phyloP scores from a whole-genome alignment of 1,140 invertebrate genomes.

The Dermatophagoides farinae region DNA sequence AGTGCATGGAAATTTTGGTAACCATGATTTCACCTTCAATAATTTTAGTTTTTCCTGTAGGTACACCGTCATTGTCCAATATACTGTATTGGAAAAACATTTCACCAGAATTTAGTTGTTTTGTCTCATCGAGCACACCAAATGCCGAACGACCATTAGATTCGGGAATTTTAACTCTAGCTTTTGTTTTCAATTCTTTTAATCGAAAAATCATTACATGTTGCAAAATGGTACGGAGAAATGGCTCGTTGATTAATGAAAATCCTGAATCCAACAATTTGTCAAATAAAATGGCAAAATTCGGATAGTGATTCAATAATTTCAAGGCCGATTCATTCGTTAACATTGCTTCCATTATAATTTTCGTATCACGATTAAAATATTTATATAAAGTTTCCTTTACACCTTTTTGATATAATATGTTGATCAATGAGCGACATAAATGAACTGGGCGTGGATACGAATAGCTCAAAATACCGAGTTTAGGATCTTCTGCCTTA shows the following conservation, averaged over 20 bases:
- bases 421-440: slow-evolving; percentile 18
- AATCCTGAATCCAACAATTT: slow-evolving; percentile 12
- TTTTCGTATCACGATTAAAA: slow-evolving; percentile 9
- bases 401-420: slow-evolving; percentile 19
- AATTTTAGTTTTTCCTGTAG: not conserved
- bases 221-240: slow-evolving; percentile 14
- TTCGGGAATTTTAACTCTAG: slow-evolving; percentile 13
- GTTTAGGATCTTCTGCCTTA: not conserved
- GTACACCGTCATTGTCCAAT: not conserved
- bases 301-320: slow-evolving; percentile 6
- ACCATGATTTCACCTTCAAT: slow-evolving; percentile 21
- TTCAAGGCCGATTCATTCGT: slow-evolving; percentile 12
- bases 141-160: slow-evolving; percentile 17
- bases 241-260: slow-evolving; percentile 15
- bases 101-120: slow-evolving; percentile 17
- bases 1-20: slow-evolving; percentile 20
- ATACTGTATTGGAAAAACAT: slow-evolving; percentile 19
- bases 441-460: slow-evolving; percentile 11
- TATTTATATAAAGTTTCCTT: slow-evolving; percentile 11
- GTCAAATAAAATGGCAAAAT: not conserved
- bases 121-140: slow-evolving; percentile 18
- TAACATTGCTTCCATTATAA: slow-evolving; percentile 14
- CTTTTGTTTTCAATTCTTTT: slow-evolving; percentile 16
- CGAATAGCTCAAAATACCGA: slow-evolving; percentile 10
- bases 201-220: not conserved